Evolutionary conservation across 1,140 invertebrate species (phyloP).

Genomic region (Macrocentrus cingulum): DNA sequence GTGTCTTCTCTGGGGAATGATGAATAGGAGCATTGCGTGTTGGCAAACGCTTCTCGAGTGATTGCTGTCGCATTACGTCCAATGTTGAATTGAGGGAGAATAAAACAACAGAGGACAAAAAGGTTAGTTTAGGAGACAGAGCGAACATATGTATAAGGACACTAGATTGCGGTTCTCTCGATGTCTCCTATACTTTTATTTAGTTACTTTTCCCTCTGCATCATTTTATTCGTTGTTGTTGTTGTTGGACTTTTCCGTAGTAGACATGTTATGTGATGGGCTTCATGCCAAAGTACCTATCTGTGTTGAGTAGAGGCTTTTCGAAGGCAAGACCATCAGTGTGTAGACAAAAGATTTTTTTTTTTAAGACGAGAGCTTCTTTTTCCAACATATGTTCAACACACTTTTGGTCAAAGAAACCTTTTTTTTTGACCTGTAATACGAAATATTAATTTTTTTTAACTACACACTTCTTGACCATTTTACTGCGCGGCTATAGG

Average conservation of each 20-base stretch:
- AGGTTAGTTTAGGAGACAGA: neutral
- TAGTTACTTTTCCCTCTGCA: neutral
- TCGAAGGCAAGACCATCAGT: constrained; percentile 6
- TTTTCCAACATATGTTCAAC: neutral
- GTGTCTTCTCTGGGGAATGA: constrained; percentile 31
- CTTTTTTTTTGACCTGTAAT: neutral
- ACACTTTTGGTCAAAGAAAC: neutral
- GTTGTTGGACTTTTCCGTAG: neutral
- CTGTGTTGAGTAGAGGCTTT: constrained; percentile 21
- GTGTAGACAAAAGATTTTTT: neutral
- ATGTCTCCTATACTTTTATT: neutral
- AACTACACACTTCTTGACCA: neutral
- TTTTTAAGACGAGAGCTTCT: neutral
- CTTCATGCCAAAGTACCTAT: constrained; percentile 22
- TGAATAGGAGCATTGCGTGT: constrained; percentile 32
- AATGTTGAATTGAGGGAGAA: neutral
- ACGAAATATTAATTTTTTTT: neutral
- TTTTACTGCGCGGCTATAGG: neutral
- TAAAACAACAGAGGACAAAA: constrained; percentile 2
- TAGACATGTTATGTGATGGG: constrained; percentile 2
- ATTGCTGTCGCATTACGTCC: constrained; percentile 21
- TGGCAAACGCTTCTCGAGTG: constrained; percentile 9
- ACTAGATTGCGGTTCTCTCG: neutral
- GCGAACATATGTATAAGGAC: neutral
- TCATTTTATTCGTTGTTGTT: neutral